Evolutionary conservation across 2,113 vertebrate genomes (phyloP).

Genomic region (Pomatostomus ruficeps): DNA sequence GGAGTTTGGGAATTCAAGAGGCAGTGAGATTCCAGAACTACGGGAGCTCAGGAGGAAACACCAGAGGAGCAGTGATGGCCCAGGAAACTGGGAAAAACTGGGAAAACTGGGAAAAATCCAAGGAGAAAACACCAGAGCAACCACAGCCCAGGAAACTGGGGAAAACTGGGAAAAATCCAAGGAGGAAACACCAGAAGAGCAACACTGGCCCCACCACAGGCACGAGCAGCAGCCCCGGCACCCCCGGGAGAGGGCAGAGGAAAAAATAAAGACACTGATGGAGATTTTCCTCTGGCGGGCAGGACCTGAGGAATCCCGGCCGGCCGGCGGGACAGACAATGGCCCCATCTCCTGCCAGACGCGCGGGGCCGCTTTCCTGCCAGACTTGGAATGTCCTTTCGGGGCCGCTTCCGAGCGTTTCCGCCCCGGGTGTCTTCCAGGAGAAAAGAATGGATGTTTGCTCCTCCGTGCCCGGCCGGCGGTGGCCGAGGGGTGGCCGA

Average conservation of each 20-base stretch:
- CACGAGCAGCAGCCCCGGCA: neutral
- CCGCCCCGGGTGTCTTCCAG: constrained; percentile 17
- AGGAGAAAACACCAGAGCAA: too few species aligned
- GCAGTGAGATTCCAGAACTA: too few species aligned
- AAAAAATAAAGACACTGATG: neutral
- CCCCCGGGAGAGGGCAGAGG: neutral
- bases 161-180: fast-evolving
- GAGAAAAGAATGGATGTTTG: constrained; percentile 41
- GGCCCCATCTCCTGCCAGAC: constrained; percentile 55
- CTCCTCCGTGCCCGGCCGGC: neutral
- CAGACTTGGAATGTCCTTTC: constrained; percentile 51
- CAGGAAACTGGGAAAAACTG: too few species aligned
- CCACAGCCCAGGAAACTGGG: fast-evolving
- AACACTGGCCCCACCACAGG: neutral
- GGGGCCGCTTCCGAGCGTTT: constrained; percentile 24
- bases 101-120: too few species aligned
- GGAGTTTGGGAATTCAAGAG: neutral
- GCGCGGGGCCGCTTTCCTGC: constrained; percentile 26
- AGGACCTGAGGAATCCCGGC: constrained; percentile 42
- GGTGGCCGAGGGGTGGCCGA: neutral
- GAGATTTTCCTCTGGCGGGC: neutral
- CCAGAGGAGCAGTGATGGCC: too few species aligned
- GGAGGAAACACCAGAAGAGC: neutral
- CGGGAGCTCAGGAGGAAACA: too few species aligned
- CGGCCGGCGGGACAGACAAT: constrained; percentile 39